Evolutionary conservation across 1,140 invertebrate genomes (phyloP).

Genomic region (Leptoteleia sp.): DNA sequence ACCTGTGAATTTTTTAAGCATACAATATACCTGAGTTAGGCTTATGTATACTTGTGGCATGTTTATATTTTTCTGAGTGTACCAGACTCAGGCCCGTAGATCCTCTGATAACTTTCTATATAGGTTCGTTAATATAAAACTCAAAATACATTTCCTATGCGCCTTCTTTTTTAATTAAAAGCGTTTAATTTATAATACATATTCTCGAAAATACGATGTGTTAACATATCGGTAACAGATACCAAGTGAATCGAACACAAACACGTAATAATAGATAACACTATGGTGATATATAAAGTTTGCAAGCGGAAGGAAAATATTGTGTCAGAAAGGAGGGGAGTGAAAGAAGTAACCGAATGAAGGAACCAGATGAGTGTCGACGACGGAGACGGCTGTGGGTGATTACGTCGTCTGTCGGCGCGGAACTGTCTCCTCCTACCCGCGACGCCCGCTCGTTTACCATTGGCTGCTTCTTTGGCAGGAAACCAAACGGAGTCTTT

Average conservation of each 20-base stretch:
- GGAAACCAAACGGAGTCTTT: constrained; percentile 61
- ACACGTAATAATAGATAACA: constrained; percentile 12
- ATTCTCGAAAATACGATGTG: too few relatives aligned
- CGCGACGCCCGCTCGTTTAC: constrained; percentile 75
- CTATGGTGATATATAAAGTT: too few relatives aligned
- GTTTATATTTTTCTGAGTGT: too few relatives aligned
- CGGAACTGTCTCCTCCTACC: constrained; percentile 80
- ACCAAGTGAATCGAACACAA: not conserved
- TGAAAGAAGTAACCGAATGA: constrained; percentile 69
- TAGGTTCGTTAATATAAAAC: too few relatives aligned
- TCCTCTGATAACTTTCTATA: too few relatives aligned
- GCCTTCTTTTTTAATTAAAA: too few relatives aligned
- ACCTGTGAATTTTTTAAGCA: too few relatives aligned
- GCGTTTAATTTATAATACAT: too few relatives aligned
- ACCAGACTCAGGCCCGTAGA: too few relatives aligned
- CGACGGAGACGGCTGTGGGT: constrained; percentile 76
- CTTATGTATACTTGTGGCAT: too few relatives aligned
- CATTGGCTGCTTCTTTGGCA: constrained; percentile 71
- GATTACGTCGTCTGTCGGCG: constrained; percentile 80
- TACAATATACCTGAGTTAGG: too few relatives aligned
- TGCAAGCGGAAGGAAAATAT: constrained; percentile 22
- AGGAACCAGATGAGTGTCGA: constrained; percentile 68
- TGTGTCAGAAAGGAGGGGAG: constrained; percentile 40
- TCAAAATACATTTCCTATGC: too few relatives aligned
- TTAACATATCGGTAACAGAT: not conserved